Evolutionary conservation across 2,888 invertebrate genomes (phyloP).

Genomic region (Macrophya annulata): DNA sequence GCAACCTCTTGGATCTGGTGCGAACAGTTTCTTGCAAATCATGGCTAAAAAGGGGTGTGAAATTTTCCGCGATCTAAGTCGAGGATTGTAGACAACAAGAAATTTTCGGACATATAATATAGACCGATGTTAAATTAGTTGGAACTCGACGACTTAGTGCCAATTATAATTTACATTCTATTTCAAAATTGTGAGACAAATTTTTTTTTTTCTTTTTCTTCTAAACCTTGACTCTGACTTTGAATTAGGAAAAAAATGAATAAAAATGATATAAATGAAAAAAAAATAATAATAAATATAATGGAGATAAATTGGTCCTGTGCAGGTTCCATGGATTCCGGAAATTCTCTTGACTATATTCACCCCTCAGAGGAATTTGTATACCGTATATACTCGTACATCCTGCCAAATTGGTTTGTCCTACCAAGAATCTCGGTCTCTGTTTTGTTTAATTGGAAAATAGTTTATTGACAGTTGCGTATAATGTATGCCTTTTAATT

Average conservation of each 20-base stretch:
- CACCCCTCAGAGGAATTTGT: not conserved
- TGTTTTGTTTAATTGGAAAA: slow-evolving; percentile 39
- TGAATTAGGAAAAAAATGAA: not conserved
- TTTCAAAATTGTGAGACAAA: not conserved
- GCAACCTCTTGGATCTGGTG: not conserved
- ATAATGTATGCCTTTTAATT: slow-evolving; percentile 17
- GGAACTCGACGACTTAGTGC: not conserved
- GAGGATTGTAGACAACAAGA: not conserved
- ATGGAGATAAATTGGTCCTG: slow-evolving; percentile 16
- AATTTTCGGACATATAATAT: not conserved
- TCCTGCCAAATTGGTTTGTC: slow-evolving; percentile 23
- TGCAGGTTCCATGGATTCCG: not conserved
- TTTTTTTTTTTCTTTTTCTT: not conserved
- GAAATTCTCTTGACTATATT: slow-evolving; percentile 13
- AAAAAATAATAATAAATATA: slow-evolving; percentile 1
- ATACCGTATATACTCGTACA: not conserved
- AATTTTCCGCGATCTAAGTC: not conserved
- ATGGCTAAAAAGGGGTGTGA: not conserved
- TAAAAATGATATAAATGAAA: not conserved
- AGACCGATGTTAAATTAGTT: not conserved
- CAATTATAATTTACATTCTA: not conserved
- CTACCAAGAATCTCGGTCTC: not conserved
- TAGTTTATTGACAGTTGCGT: slow-evolving; percentile 29
- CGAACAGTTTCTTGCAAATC: slow-evolving; percentile 5
- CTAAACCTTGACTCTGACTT: not conserved